Percentiles rank a stretch among this genome's conserved stretches.
Conservation (phyloP, 2,797 vertebrate genomes). For the Poeciliopsis gracilis region DNA sequence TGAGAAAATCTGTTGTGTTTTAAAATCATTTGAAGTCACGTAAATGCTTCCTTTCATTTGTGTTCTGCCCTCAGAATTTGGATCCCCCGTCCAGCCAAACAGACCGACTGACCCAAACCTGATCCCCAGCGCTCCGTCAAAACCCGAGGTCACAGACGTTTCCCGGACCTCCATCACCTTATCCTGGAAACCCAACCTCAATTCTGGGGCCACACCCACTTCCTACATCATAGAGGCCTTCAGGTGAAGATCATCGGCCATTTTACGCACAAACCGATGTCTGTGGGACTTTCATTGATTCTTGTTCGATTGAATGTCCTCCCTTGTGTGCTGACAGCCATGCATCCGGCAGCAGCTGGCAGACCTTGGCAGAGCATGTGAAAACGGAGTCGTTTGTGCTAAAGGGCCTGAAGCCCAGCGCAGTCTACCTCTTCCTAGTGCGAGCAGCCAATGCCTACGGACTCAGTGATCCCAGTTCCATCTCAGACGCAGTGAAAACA, state of each 20-base stretch:
- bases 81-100: slow-evolving; percentile 91
- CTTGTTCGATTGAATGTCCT: slow-evolving; percentile 10
- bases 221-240: slow-evolving; percentile 98
- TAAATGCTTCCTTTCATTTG: slow-evolving; percentile 12
- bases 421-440: slow-evolving; percentile 97
- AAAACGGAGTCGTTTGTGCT: slow-evolving; percentile 91
- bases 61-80: slow-evolving; percentile 86
- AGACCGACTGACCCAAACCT: slow-evolving; percentile 96
- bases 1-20: background rate
- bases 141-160: slow-evolving; percentile 94
- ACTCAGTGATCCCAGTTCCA: slow-evolving; percentile 96
- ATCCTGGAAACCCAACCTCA: slow-evolving; percentile 95
- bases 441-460: slow-evolving; percentile 97
- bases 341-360: slow-evolving; percentile 97
- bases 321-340: slow-evolving; percentile 80
- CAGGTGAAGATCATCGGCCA: slow-evolving; percentile 80
- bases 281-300: slow-evolving; percentile 3
- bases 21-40: background rate
- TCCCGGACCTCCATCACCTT: slow-evolving; percentile 91
- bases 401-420: slow-evolving; percentile 93
- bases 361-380: slow-evolving; percentile 96
- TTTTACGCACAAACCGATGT: background rate
- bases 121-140: slow-evolving; percentile 95
- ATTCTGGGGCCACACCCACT: slow-evolving; percentile 95
- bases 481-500: slow-evolving; percentile 97